phyloP scores from a whole-genome alignment of 1,140 invertebrate genomes.

The Popillia japonica region DNA sequence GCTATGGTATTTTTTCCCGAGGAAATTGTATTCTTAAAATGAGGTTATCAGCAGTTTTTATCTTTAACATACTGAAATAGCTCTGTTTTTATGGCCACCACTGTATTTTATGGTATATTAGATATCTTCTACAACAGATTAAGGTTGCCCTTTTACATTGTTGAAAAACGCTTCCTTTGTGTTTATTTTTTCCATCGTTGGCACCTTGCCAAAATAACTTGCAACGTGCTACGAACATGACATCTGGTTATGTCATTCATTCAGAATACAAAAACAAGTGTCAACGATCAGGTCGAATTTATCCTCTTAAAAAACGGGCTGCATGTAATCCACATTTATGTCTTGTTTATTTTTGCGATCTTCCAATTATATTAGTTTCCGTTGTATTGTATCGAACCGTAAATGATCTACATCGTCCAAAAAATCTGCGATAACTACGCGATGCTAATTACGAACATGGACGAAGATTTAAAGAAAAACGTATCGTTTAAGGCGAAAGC shows the following conservation, averaged over 20 bases:
- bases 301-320: neutral
- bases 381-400: neutral
- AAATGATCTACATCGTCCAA: neutral
- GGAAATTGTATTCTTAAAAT: too few relatives aligned
- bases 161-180: too few relatives aligned
- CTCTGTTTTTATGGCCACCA: too few relatives aligned
- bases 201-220: neutral
- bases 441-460: neutral
- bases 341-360: neutral
- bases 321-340: neutral
- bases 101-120: too few relatives aligned
- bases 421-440: neutral
- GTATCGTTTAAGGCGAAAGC: neutral
- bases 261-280: neutral
- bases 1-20: too few relatives aligned
- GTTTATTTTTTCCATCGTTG: too few relatives aligned
- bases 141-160: too few relatives aligned
- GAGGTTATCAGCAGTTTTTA: too few relatives aligned
- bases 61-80: too few relatives aligned
- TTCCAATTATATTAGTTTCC: neutral
- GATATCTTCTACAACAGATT: too few relatives aligned
- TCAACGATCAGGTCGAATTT: neutral
- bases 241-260: too few relatives aligned
- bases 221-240: neutral
- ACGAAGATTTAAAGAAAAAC: neutral